These are phyloP conservation scores for Leptonema lineaticorne DNA, from an alignment of 1,140 invertebrate genomes.

Conservation along the genomic window DNA sequence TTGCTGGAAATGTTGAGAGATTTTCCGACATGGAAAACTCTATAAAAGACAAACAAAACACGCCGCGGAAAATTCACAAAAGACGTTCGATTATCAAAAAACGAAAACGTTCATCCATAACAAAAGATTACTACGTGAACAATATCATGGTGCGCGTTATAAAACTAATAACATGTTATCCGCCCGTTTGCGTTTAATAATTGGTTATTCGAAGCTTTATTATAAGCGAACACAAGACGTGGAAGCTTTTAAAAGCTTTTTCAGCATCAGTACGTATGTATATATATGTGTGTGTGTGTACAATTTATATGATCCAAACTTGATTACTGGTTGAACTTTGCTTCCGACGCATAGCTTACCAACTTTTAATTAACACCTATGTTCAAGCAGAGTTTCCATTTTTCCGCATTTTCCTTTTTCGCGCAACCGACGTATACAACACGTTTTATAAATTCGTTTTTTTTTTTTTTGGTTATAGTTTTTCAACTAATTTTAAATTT, in stretches of 20 bases:
- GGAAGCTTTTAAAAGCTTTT: conserved; percentile 8
- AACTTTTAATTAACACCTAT: conserved; percentile 8
- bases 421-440: too few species aligned
- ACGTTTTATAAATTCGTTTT: background rate
- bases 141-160: background rate
- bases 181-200: conserved; percentile 6
- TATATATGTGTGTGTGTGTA: background rate
- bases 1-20: too few species aligned
- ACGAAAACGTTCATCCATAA: too few species aligned
- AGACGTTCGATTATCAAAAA: too few species aligned
- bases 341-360: background rate
- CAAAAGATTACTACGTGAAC: too few species aligned
- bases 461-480: background rate
- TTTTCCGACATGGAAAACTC: too few species aligned
- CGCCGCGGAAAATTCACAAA: too few species aligned
- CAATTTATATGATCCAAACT: background rate
- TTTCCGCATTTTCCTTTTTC: background rate
- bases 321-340: background rate
- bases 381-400: too few species aligned
- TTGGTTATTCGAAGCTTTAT: conserved; percentile 19
- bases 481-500: background rate
- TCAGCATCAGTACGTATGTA: background rate
- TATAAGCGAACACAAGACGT: conserved; percentile 17
- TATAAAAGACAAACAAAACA: too few species aligned
- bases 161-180: conserved; percentile 9